Conservation (phyloP, 1,140 invertebrate genomes). For the Asobara japonica region DNA sequence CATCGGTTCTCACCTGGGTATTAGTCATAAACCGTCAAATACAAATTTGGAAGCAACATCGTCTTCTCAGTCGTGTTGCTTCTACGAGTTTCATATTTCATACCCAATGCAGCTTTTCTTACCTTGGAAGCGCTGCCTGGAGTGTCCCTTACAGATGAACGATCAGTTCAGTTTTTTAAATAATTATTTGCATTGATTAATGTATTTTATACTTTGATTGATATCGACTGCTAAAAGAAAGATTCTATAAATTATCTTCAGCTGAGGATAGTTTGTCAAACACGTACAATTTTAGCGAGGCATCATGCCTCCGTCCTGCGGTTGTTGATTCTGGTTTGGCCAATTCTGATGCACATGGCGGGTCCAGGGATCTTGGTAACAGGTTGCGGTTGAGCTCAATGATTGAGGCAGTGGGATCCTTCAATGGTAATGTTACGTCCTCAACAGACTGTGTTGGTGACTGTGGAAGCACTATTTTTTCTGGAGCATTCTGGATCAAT, state of each 20-base stretch:
- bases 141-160: too few relatives aligned
- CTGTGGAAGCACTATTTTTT: slow-evolving; percentile 73
- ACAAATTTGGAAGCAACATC: too few relatives aligned
- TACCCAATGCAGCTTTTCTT: too few relatives aligned
- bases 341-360: slow-evolving; percentile 54
- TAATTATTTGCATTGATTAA: too few relatives aligned
- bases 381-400: slow-evolving; percentile 55
- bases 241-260: slow-evolving; percentile 56
- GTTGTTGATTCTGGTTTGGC: slow-evolving; percentile 49
- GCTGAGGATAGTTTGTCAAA: slow-evolving; percentile 58
- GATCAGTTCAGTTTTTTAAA: too few relatives aligned
- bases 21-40: too few relatives aligned
- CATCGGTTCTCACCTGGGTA: too few relatives aligned
- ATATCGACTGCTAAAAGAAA: not conserved
- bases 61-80: too few relatives aligned
- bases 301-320: slow-evolving; percentile 52
- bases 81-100: too few relatives aligned
- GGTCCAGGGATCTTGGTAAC: slow-evolving; percentile 52
- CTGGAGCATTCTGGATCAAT: slow-evolving; percentile 89
- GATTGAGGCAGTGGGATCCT: slow-evolving; percentile 57
- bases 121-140: too few relatives aligned
- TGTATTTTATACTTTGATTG: too few relatives aligned
- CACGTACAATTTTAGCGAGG: slow-evolving; percentile 58
- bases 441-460: slow-evolving; percentile 64
- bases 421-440: slow-evolving; percentile 55